These are phyloP conservation scores for Myopa testacea DNA, from an alignment of 2,888 invertebrate species.

Conservation along the genomic window DNA sequence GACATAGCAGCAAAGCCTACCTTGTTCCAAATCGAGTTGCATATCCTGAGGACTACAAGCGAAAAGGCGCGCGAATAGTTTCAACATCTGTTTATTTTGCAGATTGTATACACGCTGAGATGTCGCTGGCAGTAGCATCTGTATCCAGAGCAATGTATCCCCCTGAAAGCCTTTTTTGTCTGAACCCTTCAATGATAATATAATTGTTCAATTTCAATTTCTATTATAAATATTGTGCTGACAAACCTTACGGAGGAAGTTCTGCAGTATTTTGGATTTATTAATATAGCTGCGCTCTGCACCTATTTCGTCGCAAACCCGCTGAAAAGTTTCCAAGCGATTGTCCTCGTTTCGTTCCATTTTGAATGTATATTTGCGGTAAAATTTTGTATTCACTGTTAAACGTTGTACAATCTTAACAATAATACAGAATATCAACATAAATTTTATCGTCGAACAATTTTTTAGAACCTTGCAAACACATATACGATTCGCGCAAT, in stretches of 20 bases:
- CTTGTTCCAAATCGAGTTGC: slow-evolving; percentile 87
- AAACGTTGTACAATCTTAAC: not conserved
- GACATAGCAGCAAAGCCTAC: slow-evolving; percentile 46
- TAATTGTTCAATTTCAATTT: slow-evolving; percentile 36
- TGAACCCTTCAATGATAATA: slow-evolving; percentile 63
- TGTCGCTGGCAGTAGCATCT: slow-evolving; percentile 84
- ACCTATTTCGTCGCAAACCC: slow-evolving; percentile 82
- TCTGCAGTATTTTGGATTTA: slow-evolving; percentile 70
- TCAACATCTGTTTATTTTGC: slow-evolving; percentile 90
- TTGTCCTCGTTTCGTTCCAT: slow-evolving; percentile 72
- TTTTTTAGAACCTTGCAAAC: slow-evolving; percentile 77
- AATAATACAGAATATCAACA: not conserved
- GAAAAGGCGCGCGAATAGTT: slow-evolving; percentile 87
- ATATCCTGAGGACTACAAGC: slow-evolving; percentile 80
- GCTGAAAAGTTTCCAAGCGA: slow-evolving; percentile 80
- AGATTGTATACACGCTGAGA: slow-evolving; percentile 90
- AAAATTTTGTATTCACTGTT: slow-evolving; percentile 15
- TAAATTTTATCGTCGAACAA: slow-evolving; percentile 14
- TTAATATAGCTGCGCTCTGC: slow-evolving; percentile 82
- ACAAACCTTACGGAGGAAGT: slow-evolving; percentile 72
- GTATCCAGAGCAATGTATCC: slow-evolving; percentile 83
- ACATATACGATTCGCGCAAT: slow-evolving; percentile 81
- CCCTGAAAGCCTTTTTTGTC: slow-evolving; percentile 79
- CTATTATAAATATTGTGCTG: slow-evolving; percentile 7
- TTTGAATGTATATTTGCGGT: slow-evolving; percentile 34